These are phyloP conservation scores for Melanotaenia duboulayi DNA, from an alignment of 2,113 vertebrate genomes.

Conservation along the genomic window DNA sequence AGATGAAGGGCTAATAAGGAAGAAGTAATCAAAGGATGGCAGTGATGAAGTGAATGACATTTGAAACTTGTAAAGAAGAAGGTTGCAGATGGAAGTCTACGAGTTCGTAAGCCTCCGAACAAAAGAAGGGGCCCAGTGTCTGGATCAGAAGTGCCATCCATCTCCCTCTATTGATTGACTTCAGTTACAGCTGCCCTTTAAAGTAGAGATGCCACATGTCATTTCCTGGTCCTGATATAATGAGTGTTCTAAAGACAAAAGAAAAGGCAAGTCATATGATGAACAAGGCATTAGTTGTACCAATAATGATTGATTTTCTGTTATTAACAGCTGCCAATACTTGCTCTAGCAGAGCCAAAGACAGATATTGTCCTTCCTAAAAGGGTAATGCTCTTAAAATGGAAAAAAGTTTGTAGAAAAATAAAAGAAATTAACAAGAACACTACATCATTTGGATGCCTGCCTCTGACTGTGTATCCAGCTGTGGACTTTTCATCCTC, in stretches of 20 bases:
- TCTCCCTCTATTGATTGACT: conserved; percentile 69
- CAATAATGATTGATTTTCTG: conserved; percentile 1
- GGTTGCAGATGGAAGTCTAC: conserved; percentile 45
- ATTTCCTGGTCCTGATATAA: conserved; percentile 62
- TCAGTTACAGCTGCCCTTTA: conserved; percentile 72
- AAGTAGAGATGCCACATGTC: conserved; percentile 58
- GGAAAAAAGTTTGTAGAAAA: background rate
- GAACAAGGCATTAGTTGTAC: conserved; percentile 10
- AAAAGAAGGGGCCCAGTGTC: conserved; percentile 47
- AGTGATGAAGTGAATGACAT: conserved; percentile 75
- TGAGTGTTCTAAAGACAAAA: conserved; percentile 45
- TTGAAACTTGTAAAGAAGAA: conserved; percentile 60
- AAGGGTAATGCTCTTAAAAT: background rate
- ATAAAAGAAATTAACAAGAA: background rate
- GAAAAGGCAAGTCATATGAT: conserved; percentile 17
- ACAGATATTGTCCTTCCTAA: background rate
- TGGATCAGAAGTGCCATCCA: conserved; percentile 54
- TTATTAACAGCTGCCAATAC: background rate
- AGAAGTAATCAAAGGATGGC: conserved; percentile 68
- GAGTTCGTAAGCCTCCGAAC: conserved; percentile 48
- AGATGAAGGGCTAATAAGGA: conserved; percentile 66
- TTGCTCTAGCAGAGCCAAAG: background rate
- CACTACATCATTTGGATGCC: background rate
- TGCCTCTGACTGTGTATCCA: conserved; percentile 13
- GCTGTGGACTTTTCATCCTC: conserved; percentile 8